These are phyloP conservation scores for Cynaeus angustus DNA, from an alignment of 2,888 invertebrate species.

Conservation along the genomic window DNA sequence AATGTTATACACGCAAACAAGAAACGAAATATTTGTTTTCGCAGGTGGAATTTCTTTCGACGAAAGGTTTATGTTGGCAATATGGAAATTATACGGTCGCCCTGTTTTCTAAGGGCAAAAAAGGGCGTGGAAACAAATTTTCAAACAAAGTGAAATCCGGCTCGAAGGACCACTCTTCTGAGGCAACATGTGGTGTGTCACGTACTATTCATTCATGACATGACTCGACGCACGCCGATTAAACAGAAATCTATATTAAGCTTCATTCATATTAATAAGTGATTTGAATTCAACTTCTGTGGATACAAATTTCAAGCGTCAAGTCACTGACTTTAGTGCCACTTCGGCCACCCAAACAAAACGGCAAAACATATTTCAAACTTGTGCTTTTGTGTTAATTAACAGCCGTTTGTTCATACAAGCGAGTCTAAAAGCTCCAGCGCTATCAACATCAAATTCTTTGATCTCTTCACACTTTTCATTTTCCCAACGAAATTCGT, in stretches of 20 bases:
- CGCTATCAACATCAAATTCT: conserved; percentile 7
- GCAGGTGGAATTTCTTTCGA: conserved; percentile 41
- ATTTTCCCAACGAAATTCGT: conserved; percentile 3
- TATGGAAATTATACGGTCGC: conserved; percentile 20
- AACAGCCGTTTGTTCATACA: background rate
- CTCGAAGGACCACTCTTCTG: too few species aligned
- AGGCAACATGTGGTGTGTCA: background rate
- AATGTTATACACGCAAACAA: conserved; percentile 13
- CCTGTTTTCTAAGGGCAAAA: too few species aligned
- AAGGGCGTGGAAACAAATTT: too few species aligned
- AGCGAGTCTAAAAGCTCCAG: conserved; percentile 9
- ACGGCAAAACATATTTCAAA: background rate
- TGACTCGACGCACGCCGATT: too few species aligned
- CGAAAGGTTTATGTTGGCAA: conserved; percentile 26
- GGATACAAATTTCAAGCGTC: too few species aligned
- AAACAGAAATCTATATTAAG: too few species aligned
- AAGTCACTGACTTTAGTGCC: background rate
- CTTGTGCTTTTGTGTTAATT: conserved; percentile 12
- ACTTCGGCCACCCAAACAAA: background rate
- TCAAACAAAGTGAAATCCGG: too few species aligned
- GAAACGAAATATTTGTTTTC: conserved; percentile 39
- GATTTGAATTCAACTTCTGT: too few species aligned
- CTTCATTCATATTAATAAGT: too few species aligned
- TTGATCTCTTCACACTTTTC: conserved; percentile 34
- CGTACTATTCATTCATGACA: background rate